phyloP scores from a whole-genome alignment of 1,140 invertebrate genomes.

The Polypedilum pembai region DNA sequence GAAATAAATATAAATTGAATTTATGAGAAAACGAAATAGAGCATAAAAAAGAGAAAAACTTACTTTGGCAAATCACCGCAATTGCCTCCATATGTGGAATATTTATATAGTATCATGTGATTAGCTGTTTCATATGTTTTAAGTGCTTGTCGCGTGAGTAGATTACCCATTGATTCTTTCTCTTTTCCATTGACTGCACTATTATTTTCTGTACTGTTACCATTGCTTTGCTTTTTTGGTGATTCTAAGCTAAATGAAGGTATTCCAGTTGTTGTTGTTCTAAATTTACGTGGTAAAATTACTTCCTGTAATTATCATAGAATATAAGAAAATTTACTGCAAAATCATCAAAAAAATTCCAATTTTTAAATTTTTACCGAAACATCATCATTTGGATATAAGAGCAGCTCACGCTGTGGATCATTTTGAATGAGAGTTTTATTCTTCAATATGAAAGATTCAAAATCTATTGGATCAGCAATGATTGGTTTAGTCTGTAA shows the following conservation, averaged over 20 bases:
- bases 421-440: slow-evolving; percentile 89
- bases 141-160: slow-evolving; percentile 79
- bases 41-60: slow-evolving; percentile 33
- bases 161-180: slow-evolving; percentile 48
- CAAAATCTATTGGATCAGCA: slow-evolving; percentile 83
- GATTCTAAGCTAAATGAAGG: not conserved
- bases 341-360: slow-evolving; percentile 16
- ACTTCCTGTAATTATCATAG: slow-evolving; percentile 6
- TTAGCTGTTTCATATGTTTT: slow-evolving; percentile 79
- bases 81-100: slow-evolving; percentile 71
- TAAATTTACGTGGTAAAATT: slow-evolving; percentile 8
- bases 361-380: slow-evolving; percentile 58
- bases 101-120: slow-evolving; percentile 83
- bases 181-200: slow-evolving; percentile 36
- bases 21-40: too few relatives aligned
- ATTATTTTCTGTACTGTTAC: not conserved
- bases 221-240: not conserved
- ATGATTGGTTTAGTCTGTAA: slow-evolving; percentile 68
- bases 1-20: slow-evolving; percentile 31
- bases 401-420: slow-evolving; percentile 76
- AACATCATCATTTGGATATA: slow-evolving; percentile 87
- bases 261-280: not conserved
- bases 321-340: not conserved
- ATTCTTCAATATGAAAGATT: slow-evolving; percentile 80
- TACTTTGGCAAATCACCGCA: slow-evolving; percentile 80